These are phyloP conservation scores for Cirrhinus mrigala DNA, from an alignment of 2,797 vertebrate species.

Conservation along the genomic window DNA sequence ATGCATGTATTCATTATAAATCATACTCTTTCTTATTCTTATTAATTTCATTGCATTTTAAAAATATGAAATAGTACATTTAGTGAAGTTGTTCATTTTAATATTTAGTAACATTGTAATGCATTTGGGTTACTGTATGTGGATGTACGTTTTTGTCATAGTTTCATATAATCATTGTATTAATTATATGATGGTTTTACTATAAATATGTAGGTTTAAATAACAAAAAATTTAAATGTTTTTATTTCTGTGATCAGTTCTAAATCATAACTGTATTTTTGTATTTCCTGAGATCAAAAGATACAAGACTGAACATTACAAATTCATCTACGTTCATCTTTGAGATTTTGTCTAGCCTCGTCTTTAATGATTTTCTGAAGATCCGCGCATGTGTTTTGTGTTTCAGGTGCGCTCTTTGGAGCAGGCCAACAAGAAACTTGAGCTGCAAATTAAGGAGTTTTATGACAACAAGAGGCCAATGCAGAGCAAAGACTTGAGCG, in stretches of 20 bases:
- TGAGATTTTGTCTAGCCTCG: background rate
- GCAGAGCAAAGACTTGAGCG: conserved; percentile 58
- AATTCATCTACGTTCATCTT: too few species aligned
- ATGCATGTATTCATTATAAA: background rate
- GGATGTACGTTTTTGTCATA: background rate
- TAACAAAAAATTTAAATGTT: too few species aligned
- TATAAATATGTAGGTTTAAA: background rate
- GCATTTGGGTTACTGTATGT: background rate
- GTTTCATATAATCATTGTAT: background rate
- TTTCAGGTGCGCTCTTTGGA: conserved; percentile 76
- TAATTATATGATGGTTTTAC: background rate
- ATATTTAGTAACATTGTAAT: background rate
- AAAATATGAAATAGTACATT: too few species aligned
- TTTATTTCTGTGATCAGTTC: background rate
- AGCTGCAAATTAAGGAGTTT: conserved; percentile 76
- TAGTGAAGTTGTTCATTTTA: background rate
- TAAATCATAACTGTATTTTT: background rate
- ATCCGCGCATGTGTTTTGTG: background rate
- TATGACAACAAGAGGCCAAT: conserved; percentile 50
- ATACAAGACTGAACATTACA: background rate
- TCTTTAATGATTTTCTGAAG: background rate
- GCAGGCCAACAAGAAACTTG: conserved; percentile 72
- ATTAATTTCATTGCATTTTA: background rate
- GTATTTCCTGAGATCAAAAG: background rate
- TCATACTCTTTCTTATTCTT: background rate